Base-by-base conservation (phyloP, 2,888 invertebrate genomes). In the Hypsopygia costalis region DNA sequence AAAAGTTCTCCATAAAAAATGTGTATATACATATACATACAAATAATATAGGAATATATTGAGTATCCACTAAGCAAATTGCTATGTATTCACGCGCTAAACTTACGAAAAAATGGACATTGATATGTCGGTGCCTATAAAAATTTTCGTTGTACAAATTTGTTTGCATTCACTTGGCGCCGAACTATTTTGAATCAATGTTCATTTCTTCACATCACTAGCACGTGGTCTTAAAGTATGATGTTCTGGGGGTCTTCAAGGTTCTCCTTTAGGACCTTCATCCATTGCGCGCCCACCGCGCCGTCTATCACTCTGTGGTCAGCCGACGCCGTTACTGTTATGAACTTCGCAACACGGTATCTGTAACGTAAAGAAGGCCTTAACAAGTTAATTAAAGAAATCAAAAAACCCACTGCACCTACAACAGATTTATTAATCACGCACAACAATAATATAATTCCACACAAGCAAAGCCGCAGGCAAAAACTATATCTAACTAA, bases 241-340 rank as follows among this genome's bases (percentile, higher is more conserved):
- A 99, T 99, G 49, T 94, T 94, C 55, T 94, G 92, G 16, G 99
- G 99, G 69, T 97, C 95, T 83, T 99, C 98, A 52, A 99, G 85
- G 71, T 93, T 94, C 46, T 93, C 92, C 60, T 94, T 94, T 90
- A 99, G 97, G 37, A 94, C 94, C 63, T 94, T 91, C 68, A 99
- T 91, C 98, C 98, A 99, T 72, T 94, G 93, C 1, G 99, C 99
- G 40, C 98, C 99, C 3, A 99, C 95, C 55, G 99, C 99, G 35
- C 99, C 99, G 81, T 99, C 99, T 5, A 99, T 96, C 12, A 98
- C 97, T 62, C 99, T 91, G 81, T 99, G 99, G 87, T 99, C 99
- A 63, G 97, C 97, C 55, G 98, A 98, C 47, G 99, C 91, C 10
- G 99, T 99, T 44, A 98, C 98, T 30, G 93, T 92, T 88, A 99